A percentile compares a stretch with the other conserved stretches of the same genome.
phyloP scores from a whole-genome alignment of 2,797 vertebrate genomes.

The Pangasius macronema region DNA sequence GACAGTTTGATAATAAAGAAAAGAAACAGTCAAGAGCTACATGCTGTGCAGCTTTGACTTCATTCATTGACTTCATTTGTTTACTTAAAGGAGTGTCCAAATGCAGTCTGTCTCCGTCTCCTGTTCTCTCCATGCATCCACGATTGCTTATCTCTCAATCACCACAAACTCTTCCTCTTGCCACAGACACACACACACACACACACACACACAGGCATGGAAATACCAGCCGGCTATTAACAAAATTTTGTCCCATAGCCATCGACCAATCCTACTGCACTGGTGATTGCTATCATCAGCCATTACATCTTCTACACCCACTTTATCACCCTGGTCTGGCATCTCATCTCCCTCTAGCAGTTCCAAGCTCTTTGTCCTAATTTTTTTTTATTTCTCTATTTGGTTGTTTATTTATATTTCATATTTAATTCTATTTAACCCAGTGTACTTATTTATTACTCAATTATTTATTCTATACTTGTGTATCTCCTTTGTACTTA shows the following conservation, averaged over 20 bases:
- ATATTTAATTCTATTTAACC: not conserved
- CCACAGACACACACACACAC: not conserved
- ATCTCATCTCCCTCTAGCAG: not conserved
- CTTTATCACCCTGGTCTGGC: constrained; percentile 20
- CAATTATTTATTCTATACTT: not conserved
- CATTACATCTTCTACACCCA: constrained; percentile 18
- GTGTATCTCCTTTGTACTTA: not conserved
- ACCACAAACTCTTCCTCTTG: not conserved
- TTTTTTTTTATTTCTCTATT: not conserved
- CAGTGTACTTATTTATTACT: not conserved
- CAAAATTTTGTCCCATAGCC: constrained; percentile 16
- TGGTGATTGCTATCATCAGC: not conserved
- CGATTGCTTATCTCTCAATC: constrained; percentile 1
- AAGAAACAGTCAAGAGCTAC: not conserved
- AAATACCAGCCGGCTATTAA: constrained; percentile 29
- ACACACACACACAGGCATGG: not conserved
- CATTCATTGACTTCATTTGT: no score
- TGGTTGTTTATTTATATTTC: not conserved
- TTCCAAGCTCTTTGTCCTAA: not conserved
- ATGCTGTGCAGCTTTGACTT: not conserved
- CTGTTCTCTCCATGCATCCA: constrained; percentile 5
- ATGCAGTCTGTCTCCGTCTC: not conserved
- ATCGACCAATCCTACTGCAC: not conserved
- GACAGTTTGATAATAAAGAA: constrained; percentile 4
- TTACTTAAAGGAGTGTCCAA: constrained; percentile 15